Percentiles rank a stretch among this genome's conserved stretches.
These are phyloP conservation scores for Hippoglossus hippoglossus DNA, from an alignment of 2,797 vertebrate species.

Conservation along the genomic window DNA sequence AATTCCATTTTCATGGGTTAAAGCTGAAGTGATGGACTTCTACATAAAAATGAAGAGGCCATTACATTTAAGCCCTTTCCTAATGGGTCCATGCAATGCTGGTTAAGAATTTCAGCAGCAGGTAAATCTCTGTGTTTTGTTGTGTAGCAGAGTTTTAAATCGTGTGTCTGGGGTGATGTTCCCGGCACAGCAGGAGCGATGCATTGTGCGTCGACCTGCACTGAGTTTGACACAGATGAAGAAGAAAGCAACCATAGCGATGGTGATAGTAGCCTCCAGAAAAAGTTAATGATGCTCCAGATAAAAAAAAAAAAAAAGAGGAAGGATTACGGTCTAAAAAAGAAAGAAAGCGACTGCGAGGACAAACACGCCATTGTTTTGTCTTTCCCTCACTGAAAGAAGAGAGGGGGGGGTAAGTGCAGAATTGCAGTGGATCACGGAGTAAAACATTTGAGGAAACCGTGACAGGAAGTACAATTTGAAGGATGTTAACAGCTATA, in stretches of 20 bases:
- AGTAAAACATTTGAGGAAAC: no score
- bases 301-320: no score
- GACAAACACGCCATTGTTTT: no score
- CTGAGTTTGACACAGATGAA: background rate
- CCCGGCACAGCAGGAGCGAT: no score
- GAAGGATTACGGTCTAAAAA: no score
- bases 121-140: background rate
- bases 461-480: background rate
- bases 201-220: background rate
- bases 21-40: background rate
- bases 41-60: background rate
- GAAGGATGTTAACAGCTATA: conserved; percentile 2
- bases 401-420: no score
- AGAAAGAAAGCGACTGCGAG: no score
- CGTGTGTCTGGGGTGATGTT: background rate
- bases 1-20: background rate
- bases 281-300: no score
- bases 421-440: no score
- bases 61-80: background rate
- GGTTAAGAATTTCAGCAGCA: background rate
- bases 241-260: background rate
- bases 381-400: background rate
- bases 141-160: no score
- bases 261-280: no score
- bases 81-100: background rate